These are phyloP conservation scores for Lordiphosa fenestrarum DNA, from an alignment of 2,888 invertebrate genomes.

Conservation along the genomic window DNA sequence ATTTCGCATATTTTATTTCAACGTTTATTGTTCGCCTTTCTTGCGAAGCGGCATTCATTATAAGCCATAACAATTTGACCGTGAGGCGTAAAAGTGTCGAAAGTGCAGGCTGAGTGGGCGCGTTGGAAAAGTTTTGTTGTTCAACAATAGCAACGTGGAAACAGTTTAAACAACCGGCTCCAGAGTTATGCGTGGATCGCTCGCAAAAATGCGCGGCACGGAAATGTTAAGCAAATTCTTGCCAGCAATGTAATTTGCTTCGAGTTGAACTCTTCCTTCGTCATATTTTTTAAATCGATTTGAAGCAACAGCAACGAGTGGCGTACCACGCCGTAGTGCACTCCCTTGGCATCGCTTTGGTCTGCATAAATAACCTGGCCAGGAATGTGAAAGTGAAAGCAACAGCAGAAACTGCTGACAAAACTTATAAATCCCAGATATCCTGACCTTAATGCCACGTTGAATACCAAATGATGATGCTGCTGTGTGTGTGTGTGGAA, in stretches of 20 bases:
- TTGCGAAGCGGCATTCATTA: slow-evolving; percentile 56
- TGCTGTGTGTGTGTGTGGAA: slow-evolving; percentile 17
- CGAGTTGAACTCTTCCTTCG: slow-evolving; percentile 23
- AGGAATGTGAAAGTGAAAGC: slow-evolving; percentile 38
- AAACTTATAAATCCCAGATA: slow-evolving; percentile 76
- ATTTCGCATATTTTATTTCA: slow-evolving; percentile 50
- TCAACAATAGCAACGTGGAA: slow-evolving; percentile 33
- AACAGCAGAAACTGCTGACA: slow-evolving; percentile 56
- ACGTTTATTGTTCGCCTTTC: slow-evolving; percentile 49
- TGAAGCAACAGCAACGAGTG: slow-evolving; percentile 16
- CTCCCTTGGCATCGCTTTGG: slow-evolving; percentile 30
- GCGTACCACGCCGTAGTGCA: neutral
- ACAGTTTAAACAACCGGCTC: slow-evolving; percentile 23
- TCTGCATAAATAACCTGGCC: slow-evolving; percentile 62
- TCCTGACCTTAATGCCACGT: slow-evolving; percentile 76
- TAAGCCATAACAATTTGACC: slow-evolving; percentile 69
- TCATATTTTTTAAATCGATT: slow-evolving; percentile 39
- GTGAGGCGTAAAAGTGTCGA: slow-evolving; percentile 68
- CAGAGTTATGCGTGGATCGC: slow-evolving; percentile 29
- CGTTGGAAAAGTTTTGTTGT: slow-evolving; percentile 45
- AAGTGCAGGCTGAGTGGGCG: slow-evolving; percentile 63
- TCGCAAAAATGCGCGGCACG: slow-evolving; percentile 28
- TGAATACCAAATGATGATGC: slow-evolving; percentile 72
- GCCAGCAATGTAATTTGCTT: slow-evolving; percentile 1
- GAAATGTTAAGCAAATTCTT: slow-evolving; percentile 21